A percentile compares a stretch with the other conserved stretches of the same genome.
Conservation (phyloP, 2,888 invertebrate genomes). For the Leucania comma region DNA sequence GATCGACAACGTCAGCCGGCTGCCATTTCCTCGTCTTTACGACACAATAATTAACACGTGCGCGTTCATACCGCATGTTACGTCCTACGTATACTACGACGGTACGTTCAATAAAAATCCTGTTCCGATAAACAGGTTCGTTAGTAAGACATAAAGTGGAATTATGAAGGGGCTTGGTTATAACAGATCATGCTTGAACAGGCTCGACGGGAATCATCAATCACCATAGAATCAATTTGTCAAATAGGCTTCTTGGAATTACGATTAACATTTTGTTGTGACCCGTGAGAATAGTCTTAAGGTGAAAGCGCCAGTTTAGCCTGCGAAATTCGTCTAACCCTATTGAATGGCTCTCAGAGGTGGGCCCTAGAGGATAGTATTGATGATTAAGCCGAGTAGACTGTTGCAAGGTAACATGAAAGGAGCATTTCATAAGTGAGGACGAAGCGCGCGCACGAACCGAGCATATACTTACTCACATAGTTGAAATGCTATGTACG, state of each 20-base stretch:
- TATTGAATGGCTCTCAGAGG: no score
- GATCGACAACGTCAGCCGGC: conserved; percentile 32
- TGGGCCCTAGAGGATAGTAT: no score
- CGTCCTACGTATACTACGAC: conserved; percentile 6
- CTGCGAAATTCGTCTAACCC: no score
- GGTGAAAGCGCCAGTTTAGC: no score
- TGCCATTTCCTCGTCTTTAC: conserved; percentile 52
- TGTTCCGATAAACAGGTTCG: conserved; percentile 27
- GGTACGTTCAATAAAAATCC: conserved; percentile 1
- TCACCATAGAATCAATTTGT: conserved; percentile 10
- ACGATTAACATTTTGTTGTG: background rate
- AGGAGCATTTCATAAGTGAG: no score
- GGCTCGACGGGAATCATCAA: background rate
- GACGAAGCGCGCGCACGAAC: no score
- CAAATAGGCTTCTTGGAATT: conserved; percentile 13
- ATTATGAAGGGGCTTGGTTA: conserved; percentile 4
- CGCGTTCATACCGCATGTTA: background rate
- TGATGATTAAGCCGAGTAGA: no score
- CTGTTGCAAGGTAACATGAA: no score
- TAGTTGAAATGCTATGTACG: no score
- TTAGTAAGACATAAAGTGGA: background rate
- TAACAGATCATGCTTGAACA: conserved; percentile 8
- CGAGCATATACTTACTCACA: no score
- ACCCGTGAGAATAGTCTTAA: no score
- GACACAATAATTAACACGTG: conserved; percentile 50